Percentiles rank a stretch among this genome's conserved stretches.
Conservation (phyloP, 2,888 invertebrate genomes). For the Aelia acuminata region DNA sequence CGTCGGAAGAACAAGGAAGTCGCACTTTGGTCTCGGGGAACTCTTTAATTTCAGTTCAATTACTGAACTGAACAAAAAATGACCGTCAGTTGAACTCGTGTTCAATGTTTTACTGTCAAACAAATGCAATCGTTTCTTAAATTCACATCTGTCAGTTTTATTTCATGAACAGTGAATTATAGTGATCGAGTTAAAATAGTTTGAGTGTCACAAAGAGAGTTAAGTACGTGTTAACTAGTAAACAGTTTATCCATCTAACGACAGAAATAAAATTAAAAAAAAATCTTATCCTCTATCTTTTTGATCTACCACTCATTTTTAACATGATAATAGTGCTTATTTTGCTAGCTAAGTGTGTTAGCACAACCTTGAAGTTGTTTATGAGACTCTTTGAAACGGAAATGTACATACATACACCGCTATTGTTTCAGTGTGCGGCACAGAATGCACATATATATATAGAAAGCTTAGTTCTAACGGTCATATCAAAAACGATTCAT, state of each 20-base stretch:
- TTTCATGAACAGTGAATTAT: background rate
- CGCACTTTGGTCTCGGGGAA: background rate
- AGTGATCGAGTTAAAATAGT: background rate
- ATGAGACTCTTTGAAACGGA: no score
- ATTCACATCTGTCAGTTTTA: background rate
- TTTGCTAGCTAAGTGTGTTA: no score
- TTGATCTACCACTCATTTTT: background rate
- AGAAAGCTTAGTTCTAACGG: no score
- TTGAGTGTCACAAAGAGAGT: background rate
- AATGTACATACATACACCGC: no score
- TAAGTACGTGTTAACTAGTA: background rate
- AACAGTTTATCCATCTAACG: background rate
- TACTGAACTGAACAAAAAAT: background rate
- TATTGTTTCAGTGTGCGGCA: no score
- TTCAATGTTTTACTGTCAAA: background rate
- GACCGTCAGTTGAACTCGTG: background rate
- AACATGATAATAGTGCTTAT: background rate
- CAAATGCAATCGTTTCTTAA: background rate
- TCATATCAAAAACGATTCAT: no score
- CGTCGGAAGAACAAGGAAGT: background rate
- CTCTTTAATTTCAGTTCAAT: background rate
- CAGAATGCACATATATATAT: no score
- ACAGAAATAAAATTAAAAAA: background rate
- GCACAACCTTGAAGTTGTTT: no score
- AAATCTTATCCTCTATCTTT: background rate